These are phyloP conservation scores for Noctua janthina DNA, from an alignment of 2,888 invertebrate genomes.

Conservation along the genomic window DNA sequence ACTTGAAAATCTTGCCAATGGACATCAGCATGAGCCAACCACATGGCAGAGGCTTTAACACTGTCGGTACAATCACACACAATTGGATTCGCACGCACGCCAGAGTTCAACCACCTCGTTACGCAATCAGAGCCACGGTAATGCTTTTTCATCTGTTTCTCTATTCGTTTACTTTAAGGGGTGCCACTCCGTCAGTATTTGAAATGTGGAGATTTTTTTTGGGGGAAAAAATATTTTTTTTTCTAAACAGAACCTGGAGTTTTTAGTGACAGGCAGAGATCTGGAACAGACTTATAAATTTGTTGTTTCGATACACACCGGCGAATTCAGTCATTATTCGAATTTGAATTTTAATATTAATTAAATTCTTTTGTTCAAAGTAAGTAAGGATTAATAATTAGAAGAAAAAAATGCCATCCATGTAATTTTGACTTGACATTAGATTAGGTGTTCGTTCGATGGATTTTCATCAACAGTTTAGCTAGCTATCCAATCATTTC, in stretches of 20 bases:
- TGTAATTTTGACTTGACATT: not conserved
- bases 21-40: slow-evolving; percentile 19
- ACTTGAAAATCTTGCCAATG: slow-evolving; percentile 5
- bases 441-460: not conserved
- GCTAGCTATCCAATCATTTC: not conserved
- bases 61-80: slow-evolving; percentile 61
- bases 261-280: not conserved
- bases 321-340: not conserved
- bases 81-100: slow-evolving; percentile 82
- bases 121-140: slow-evolving; percentile 74
- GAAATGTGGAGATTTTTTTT: not conserved
- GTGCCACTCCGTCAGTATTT: slow-evolving; percentile 23
- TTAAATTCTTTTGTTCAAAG: not conserved
- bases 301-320: not conserved
- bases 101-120: slow-evolving; percentile 82
- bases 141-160: slow-evolving; percentile 74
- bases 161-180: slow-evolving; percentile 62
- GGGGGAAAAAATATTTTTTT: not conserved
- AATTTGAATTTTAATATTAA: not conserved
- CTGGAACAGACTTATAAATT: not conserved
- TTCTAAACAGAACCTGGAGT: no score
- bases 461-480: not conserved
- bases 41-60: slow-evolving; percentile 31
- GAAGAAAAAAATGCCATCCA: not conserved
- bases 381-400: not conserved